Base-by-base conservation (phyloP, 2,888 invertebrate genomes). In the Drosophila neotestacea region DNA sequence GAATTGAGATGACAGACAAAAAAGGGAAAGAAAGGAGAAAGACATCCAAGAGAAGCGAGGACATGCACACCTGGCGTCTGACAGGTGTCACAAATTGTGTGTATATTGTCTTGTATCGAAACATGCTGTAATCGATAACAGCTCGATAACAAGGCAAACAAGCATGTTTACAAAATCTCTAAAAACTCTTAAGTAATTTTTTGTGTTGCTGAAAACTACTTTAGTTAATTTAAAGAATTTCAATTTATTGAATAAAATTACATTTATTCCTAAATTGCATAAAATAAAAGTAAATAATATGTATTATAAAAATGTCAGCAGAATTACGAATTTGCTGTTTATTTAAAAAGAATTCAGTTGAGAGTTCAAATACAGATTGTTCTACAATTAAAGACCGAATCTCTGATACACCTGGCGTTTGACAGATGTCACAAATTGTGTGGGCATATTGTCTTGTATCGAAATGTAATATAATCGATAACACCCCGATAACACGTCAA, bases 1-100 rank as follows among this genome's bases (percentile, higher is more conserved):
- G 80, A 85, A 87, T 76, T 74, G 89, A 81, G 79, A 73, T 77
- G 79, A 65, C 70, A 72, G 72, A 47, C 64, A 13, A 42, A 50
- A 68, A 50, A 7, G 50, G 16, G 5, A n/a, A n/a, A 34, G 30
- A 11, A 4, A 28, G 0, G 4, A 39, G 1, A 16, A 10, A n/a
- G 0, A 36, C 22, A 22, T 22, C 36, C 34, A 6, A 4, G 56
- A n/a, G 32, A 38, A 51, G 3, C 22, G 3, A 22, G 22, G 22
- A 22, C 22, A 22, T 3, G 3, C 22, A 22, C 22, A 34, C 10
- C n/a, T 56, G 46, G 34, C 44, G 7, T 10, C 13, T 46, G 51
- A 56, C 55, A 55, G 55, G 13, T 56, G 62, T 32, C 56, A 32
- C 27, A 48, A 28, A 38, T 39, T 13, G 22, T 36, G 27, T 39